Percentiles rank a stretch among this genome's conserved stretches.
Conservation (phyloP, 2,113 vertebrate genomes). For the Camelus dromedarius region DNA sequence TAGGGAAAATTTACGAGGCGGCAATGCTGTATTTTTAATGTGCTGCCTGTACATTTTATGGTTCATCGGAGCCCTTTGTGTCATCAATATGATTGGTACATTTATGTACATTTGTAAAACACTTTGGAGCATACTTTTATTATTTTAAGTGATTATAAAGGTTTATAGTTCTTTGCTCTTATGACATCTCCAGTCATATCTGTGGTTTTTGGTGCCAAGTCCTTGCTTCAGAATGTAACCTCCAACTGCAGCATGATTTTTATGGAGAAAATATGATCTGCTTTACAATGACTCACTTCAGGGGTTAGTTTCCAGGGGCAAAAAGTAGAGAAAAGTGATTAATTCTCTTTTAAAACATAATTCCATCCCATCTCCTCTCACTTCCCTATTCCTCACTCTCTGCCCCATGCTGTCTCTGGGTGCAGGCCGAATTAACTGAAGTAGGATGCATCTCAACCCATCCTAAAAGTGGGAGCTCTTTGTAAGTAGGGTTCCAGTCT, state of each 20-base stretch:
- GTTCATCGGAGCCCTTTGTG: not conserved
- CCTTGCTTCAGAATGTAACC: not conserved
- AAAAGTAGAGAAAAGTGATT: not conserved
- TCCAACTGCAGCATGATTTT: not conserved
- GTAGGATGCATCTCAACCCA: not conserved
- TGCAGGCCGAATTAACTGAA: not conserved
- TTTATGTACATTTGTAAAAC: not conserved
- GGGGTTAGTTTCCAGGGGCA: not conserved
- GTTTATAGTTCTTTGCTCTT: conserved; percentile 39
- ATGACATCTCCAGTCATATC: not conserved
- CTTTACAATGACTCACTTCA: conserved; percentile 5
- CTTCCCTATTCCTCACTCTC: not conserved
- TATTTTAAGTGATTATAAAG: conserved; percentile 43
- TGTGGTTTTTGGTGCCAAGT: not conserved
- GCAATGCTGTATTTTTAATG: conserved; percentile 26
- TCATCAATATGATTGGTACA: not conserved
- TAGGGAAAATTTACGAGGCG: not conserved
- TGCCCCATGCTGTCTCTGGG: not conserved
- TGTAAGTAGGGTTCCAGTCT: not conserved
- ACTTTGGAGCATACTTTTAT: conserved; percentile 22
- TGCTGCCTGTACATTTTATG: not conserved
- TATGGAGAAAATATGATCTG: conserved; percentile 29
- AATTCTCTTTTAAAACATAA: conserved; percentile 33
- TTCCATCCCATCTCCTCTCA: not conserved
- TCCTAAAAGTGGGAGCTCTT: not conserved